These are phyloP conservation scores for Drosophila paucipuncta DNA, from an alignment of 2,888 invertebrate species.

Conservation along the genomic window DNA sequence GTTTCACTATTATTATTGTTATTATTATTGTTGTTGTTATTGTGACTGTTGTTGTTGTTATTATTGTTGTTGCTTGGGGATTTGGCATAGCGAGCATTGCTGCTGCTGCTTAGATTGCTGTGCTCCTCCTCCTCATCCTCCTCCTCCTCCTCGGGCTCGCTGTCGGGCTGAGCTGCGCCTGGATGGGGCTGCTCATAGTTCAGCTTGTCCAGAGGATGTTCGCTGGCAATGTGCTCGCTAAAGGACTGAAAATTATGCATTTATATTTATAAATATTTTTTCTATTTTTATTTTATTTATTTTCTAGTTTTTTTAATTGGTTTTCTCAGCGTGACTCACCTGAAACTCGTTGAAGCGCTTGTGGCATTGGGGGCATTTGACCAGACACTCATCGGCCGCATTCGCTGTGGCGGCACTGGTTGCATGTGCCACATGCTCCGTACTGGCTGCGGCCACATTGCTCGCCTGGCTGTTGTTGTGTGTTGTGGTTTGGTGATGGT, in stretches of 20 bases:
- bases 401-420: conserved; percentile 57
- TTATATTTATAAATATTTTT: background rate
- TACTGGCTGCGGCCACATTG: conserved; percentile 57
- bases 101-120: conserved; percentile 69
- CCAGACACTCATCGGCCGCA: conserved; percentile 82
- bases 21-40: conserved; percentile 61
- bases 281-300: background rate
- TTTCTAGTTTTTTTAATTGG: rapidly evolving
- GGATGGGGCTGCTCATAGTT: conserved; percentile 77
- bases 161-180: conserved; percentile 58
- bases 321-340: conserved; percentile 61
- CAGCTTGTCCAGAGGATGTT: conserved; percentile 84
- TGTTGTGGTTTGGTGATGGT: conserved; percentile 79
- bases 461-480: conserved; percentile 63
- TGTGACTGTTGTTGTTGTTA: conserved; percentile 58
- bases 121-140: conserved; percentile 58
- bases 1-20: conserved; percentile 60
- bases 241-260: conserved; percentile 77
- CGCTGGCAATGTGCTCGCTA: conserved; percentile 85
- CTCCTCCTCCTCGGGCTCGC: conserved; percentile 49
- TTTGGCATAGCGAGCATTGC: conserved; percentile 57
- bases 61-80: conserved; percentile 47
- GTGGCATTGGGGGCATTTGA: conserved; percentile 86
- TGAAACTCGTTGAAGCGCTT: conserved; percentile 85
- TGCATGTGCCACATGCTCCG: conserved; percentile 72